phyloP scores from a whole-genome alignment of 2,888 invertebrate species.

The Mythimna ferrago region DNA sequence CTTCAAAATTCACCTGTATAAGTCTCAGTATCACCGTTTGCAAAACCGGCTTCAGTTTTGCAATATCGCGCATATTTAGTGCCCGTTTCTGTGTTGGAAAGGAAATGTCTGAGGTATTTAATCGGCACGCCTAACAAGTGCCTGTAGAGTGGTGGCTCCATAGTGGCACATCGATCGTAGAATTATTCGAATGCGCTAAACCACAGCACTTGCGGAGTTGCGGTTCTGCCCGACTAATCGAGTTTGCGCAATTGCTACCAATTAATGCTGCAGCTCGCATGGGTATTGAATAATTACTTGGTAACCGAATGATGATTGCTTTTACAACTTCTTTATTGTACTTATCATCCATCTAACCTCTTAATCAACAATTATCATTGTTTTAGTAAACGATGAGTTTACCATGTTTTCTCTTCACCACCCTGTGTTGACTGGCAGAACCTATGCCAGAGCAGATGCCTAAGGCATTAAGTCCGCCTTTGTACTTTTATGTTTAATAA shows the following conservation, averaged over 20 bases:
- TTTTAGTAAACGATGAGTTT: too few relatives aligned
- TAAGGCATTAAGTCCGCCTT: too few relatives aligned
- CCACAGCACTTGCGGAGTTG: slow-evolving; percentile 52
- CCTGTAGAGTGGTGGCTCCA: slow-evolving; percentile 15
- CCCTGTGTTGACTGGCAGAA: too few relatives aligned
- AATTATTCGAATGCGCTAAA: slow-evolving; percentile 59
- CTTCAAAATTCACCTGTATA: slow-evolving; percentile 10
- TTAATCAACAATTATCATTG: slow-evolving; percentile 13
- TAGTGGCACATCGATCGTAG: slow-evolving; percentile 44
- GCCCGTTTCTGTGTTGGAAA: slow-evolving; percentile 46
- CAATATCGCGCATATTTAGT: slow-evolving; percentile 42
- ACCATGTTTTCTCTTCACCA: too few relatives aligned
- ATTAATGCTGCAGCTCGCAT: slow-evolving; percentile 65
- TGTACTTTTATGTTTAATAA: too few relatives aligned
- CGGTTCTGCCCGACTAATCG: slow-evolving; percentile 62
- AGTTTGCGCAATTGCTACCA: slow-evolving; percentile 74
- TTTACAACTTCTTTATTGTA: slow-evolving; percentile 33
- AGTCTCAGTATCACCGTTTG: not conserved
- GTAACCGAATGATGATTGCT: slow-evolving; percentile 48
- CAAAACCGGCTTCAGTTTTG: slow-evolving; percentile 45
- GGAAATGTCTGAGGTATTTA: slow-evolving; percentile 52
- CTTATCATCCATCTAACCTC: slow-evolving; percentile 7
- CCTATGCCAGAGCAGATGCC: too few relatives aligned
- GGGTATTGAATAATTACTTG: slow-evolving; percentile 48
- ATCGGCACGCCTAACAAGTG: slow-evolving; percentile 40